Evolutionary conservation across 2,113 vertebrate species (phyloP).

Genomic region (Gadus macrocephalus): DNA sequence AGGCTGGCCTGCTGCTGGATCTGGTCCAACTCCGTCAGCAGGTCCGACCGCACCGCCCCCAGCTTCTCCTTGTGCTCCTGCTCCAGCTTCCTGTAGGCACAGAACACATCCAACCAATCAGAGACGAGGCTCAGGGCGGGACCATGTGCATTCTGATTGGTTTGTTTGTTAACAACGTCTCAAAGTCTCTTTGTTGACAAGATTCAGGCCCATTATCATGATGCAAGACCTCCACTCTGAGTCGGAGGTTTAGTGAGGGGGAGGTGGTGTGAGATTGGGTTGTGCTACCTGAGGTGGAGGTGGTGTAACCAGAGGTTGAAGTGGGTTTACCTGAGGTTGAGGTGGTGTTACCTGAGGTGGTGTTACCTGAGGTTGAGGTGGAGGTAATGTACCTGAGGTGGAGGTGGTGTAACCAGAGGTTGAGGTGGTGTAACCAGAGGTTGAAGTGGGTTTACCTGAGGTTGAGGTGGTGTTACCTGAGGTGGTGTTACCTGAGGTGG

Average conservation of each 20-base stretch:
- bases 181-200: not conserved
- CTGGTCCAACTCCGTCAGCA: conserved; percentile 82
- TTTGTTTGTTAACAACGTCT: not conserved
- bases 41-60: conserved; percentile 70
- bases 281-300: no score
- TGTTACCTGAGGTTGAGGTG: no score
- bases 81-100: conserved; percentile 81
- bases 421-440: not conserved
- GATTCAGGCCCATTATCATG: not conserved
- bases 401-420: conserved; percentile 79
- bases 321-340: no score
- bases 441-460: no score
- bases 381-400: conserved; percentile 79
- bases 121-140: not conserved
- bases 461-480: conserved; percentile 88
- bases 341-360: no score
- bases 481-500: no score
- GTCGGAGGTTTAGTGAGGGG: no score
- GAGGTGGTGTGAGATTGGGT: no score
- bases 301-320: no score
- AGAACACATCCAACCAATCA: conserved; percentile 1
- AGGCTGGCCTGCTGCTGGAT: conserved; percentile 82
- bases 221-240: not conserved
- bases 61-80: conserved; percentile 86
- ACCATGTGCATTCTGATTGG: not conserved